Percentiles rank a stretch among this genome's conserved stretches.
These are phyloP conservation scores for Sebastes kiyomatsui DNA, from an alignment of 2,797 vertebrate genomes.

Conservation along the genomic window DNA sequence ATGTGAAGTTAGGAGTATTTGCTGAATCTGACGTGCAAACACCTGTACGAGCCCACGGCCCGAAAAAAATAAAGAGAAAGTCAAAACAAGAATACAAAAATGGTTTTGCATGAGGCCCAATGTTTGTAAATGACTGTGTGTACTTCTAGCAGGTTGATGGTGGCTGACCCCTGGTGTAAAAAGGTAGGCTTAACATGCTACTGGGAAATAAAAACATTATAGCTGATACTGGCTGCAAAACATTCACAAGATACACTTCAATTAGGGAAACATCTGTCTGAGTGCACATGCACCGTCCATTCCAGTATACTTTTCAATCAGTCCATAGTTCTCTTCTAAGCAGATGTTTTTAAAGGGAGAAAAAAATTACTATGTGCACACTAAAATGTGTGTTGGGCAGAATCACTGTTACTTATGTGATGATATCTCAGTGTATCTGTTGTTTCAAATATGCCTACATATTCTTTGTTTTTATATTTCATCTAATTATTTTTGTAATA, in stretches of 20 bases:
- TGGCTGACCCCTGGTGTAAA: neutral
- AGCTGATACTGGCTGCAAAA: neutral
- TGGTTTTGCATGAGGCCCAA: neutral
- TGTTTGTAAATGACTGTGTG: neutral
- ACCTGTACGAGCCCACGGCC: neutral
- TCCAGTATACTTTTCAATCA: neutral
- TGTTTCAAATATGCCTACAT: neutral
- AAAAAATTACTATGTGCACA: neutral
- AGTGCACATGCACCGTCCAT: neutral
- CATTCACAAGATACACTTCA: neutral
- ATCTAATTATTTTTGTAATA: neutral
- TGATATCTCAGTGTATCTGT: neutral
- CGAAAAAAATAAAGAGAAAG: neutral
- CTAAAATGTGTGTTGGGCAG: neutral
- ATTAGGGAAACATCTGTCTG: neutral
- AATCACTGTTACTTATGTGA: neutral
- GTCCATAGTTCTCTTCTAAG: neutral
- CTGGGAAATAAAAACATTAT: neutral
- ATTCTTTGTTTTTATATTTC: neutral
- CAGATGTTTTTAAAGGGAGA: neutral
- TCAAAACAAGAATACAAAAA: neutral
- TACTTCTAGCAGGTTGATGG: neutral
- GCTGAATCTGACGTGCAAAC: neutral
- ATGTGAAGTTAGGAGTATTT: neutral
- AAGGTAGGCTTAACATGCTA: neutral